Base-by-base conservation (phyloP, 2,113 vertebrate species). In the Atractosteus spatula region DNA sequence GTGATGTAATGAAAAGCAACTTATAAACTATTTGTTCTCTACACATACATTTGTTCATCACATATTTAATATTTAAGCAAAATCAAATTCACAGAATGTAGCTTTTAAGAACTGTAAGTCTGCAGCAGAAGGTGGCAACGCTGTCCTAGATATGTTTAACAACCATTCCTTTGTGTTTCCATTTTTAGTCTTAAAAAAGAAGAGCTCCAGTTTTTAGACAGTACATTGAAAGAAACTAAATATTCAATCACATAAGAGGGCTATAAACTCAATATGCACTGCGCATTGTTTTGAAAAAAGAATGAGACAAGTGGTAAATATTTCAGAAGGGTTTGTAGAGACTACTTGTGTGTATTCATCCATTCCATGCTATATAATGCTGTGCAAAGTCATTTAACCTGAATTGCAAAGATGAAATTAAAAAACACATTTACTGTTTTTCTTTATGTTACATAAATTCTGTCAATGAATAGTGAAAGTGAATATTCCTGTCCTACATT, bases 191-290 rank as follows among this genome's bases (percentile, higher is more conserved):
- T 51, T 5, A 51, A 51, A 51, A 51, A 17, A 62, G 56, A 29
- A 29, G 29, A 29, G 29, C 29, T 69, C 72, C 72, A 74, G 72
- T 74, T 74, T 68, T 74, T 42, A 74, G n/a, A 55, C 71, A 66
- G 68, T 61, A 41, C 10, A 67, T 29, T 29, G 61, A 14, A 41
- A 67, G 54, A 16, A 62, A 11, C 17, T 29, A 54, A 73, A 68
- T 41, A 45, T 55, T 67, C 11, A 67, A 47, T 41, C 8, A 67
- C 16, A 45, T 11, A 16, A 45, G 8, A n/a, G 41, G 14, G 12
- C 8, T 70, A 59, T 14, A 59, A 66, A 72, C 29, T 12, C 55
- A 44, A 72, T 12, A 8, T 29, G 29, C n/a, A 66, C 8, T 56
- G n/a, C 65, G 59, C 41, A 44, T 43, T 29, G 29, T 29, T 29